phyloP scores from a whole-genome alignment of 1,140 invertebrate genomes.

The Bilobella aurantiaca region DNA sequence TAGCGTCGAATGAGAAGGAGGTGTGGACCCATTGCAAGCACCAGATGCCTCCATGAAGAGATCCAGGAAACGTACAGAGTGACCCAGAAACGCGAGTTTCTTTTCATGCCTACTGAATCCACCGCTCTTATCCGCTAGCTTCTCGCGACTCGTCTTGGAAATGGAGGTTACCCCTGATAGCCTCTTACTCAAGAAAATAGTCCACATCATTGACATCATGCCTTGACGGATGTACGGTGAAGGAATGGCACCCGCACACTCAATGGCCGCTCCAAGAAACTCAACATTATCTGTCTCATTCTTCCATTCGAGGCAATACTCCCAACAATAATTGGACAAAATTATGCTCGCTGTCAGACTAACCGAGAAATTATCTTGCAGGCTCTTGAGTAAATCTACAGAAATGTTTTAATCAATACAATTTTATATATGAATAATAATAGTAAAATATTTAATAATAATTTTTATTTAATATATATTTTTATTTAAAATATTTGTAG shows the following conservation, averaged over 20 bases:
- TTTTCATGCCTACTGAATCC: slow-evolving; percentile 67
- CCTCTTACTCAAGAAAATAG: slow-evolving; percentile 40
- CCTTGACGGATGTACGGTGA: slow-evolving; percentile 54
- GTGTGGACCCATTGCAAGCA: slow-evolving; percentile 35
- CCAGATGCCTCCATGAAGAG: slow-evolving; percentile 57
- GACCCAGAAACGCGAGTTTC: slow-evolving; percentile 58
- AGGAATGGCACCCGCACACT: slow-evolving; percentile 51
- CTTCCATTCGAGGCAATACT: slow-evolving; percentile 74
- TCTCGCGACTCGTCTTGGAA: slow-evolving; percentile 61
- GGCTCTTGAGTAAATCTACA: slow-evolving; percentile 45
- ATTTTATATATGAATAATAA: no score
- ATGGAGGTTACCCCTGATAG: slow-evolving; percentile 50
- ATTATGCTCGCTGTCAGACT: slow-evolving; percentile 67
- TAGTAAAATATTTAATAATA: no score
- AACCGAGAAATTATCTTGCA: slow-evolving; percentile 68
- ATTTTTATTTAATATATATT: no score
- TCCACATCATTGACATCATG: slow-evolving; percentile 74
- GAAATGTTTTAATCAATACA: no score
- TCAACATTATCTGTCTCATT: slow-evolving; percentile 59
- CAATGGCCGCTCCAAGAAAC: slow-evolving; percentile 52
- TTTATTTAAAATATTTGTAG: no score
- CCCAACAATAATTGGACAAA: slow-evolving; percentile 78
- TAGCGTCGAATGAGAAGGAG: slow-evolving; percentile 28
- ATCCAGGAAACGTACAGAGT: slow-evolving; percentile 59
- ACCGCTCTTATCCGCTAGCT: slow-evolving; percentile 77